Evolutionary conservation across 2,113 vertebrate genomes (phyloP).

Genomic region (Zosterops japonicus): DNA sequence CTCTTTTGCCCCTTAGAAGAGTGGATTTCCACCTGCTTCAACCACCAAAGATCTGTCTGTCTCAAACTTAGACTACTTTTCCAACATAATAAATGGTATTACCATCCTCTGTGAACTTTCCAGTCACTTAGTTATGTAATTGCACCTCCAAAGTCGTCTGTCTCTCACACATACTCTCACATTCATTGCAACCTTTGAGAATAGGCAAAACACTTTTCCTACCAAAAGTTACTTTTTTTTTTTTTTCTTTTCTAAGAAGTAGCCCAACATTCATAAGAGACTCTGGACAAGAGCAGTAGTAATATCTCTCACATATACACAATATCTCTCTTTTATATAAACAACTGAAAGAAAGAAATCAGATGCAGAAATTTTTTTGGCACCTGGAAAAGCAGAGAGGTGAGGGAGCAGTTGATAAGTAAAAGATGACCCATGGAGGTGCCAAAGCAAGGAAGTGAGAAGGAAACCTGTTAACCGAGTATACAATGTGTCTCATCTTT

Average conservation of each 20-base stretch:
- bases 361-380: not conserved
- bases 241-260: not conserved
- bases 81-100: not conserved
- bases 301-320: not conserved
- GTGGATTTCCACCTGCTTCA: not conserved
- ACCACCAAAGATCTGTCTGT: not conserved
- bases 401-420: not conserved
- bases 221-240: not conserved
- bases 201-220: not conserved
- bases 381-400: not conserved
- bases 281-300: not conserved
- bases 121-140: not conserved
- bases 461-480: not conserved
- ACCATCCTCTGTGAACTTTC: not conserved
- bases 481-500: fast-evolving
- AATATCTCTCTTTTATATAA: not conserved
- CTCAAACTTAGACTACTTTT: not conserved
- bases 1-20: not conserved
- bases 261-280: not conserved
- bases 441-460: not conserved
- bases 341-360: not conserved
- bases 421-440: not conserved
- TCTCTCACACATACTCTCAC: not conserved
- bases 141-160: not conserved
- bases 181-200: not conserved